Evolutionary conservation across 1,140 invertebrate species (phyloP).

Genomic region (Bombus terrestris): DNA sequence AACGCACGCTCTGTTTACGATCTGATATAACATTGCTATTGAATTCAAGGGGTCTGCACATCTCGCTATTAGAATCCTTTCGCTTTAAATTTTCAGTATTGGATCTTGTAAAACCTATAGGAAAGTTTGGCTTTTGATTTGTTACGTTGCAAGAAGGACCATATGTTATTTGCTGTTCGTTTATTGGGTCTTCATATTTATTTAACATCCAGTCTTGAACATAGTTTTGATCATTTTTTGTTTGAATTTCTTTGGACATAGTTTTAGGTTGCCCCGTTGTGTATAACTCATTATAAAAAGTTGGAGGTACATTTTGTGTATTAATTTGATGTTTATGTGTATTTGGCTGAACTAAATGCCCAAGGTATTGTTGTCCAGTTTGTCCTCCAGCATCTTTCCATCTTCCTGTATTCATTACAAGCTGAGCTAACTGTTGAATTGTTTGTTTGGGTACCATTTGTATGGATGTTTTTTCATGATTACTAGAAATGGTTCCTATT

Average conservation of each 20-base stretch:
- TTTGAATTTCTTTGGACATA: background rate
- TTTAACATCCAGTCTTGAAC: constrained; percentile 21
- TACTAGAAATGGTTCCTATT: constrained; percentile 10
- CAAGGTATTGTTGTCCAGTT: constrained; percentile 34
- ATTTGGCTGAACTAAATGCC: background rate
- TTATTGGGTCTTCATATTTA: constrained; percentile 2
- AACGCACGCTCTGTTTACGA: constrained; percentile 60
- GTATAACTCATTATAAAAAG: constrained; percentile 12
- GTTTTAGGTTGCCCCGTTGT: background rate
- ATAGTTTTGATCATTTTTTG: background rate
- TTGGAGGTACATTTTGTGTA: background rate
- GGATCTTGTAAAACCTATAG: constrained; percentile 71
- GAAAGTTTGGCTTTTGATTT: constrained; percentile 41
- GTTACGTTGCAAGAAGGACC: background rate
- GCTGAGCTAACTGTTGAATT: constrained; percentile 77
- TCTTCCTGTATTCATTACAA: constrained; percentile 79
- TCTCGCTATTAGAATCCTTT: constrained; percentile 18
- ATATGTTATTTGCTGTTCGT: background rate
- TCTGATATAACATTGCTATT: constrained; percentile 32
- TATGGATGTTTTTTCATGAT: constrained; percentile 35
- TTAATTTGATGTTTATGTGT: background rate
- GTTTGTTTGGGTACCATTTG: constrained; percentile 63
- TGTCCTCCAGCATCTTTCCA: constrained; percentile 71
- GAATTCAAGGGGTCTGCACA: constrained; percentile 66
- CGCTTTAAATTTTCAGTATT: background rate